phyloP scores from a whole-genome alignment of 2,888 invertebrate species.

The Parnassius mnemosyne region DNA sequence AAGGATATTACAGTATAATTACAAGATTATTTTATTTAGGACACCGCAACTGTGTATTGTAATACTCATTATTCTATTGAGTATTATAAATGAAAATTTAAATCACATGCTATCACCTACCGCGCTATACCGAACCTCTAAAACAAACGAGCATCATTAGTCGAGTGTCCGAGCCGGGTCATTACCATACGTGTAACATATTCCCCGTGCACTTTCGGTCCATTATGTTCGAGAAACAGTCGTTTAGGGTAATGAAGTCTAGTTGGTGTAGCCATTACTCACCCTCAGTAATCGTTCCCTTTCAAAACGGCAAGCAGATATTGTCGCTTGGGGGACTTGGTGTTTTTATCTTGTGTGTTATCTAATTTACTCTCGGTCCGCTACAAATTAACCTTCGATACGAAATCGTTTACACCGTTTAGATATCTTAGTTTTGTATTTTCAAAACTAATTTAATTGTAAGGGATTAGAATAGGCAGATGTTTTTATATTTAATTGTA shows the following conservation, averaged over 20 bases:
- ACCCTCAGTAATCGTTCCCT: slow-evolving; percentile 20
- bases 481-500: no score
- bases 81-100: no score
- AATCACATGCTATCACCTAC: slow-evolving; percentile 7
- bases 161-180: slow-evolving; percentile 26
- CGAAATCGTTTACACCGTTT: no score
- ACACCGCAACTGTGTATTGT: no score
- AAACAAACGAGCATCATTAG: slow-evolving; percentile 17
- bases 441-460: neutral
- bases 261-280: slow-evolving; percentile 43
- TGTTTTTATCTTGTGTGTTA: neutral
- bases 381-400: no score
- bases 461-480: no score
- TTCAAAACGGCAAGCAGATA: neutral
- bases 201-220: slow-evolving; percentile 30
- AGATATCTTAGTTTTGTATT: no score
- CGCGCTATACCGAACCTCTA: slow-evolving; percentile 12
- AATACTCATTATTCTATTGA: no score
- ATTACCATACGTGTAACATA: slow-evolving; percentile 43
- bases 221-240: slow-evolving; percentile 37
- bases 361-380: neutral
- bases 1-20: no score
- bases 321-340: neutral
- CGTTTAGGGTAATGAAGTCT: slow-evolving; percentile 42
- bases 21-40: no score